Evolutionary conservation across 2,113 vertebrate species (phyloP).

Genomic region (Myotis brandtii): DNA sequence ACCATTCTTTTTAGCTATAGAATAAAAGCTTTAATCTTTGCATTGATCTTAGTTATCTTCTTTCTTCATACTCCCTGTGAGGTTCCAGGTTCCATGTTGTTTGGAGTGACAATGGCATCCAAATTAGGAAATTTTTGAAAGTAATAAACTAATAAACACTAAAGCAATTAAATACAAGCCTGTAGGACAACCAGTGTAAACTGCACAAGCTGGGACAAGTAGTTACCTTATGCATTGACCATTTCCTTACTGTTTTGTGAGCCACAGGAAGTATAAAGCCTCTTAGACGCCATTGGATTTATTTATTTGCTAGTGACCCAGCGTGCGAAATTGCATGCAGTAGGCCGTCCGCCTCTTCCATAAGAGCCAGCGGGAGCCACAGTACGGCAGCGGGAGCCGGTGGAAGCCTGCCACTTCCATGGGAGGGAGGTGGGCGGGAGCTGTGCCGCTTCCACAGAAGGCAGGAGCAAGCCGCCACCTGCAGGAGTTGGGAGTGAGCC

Average conservation of each 20-base stretch:
- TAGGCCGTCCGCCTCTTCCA: too few species aligned
- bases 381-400: too few species aligned
- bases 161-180: background rate
- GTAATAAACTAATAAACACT: background rate
- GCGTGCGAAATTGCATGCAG: too few species aligned
- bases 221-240: background rate
- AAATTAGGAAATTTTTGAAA: background rate
- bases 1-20: background rate
- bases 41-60: background rate
- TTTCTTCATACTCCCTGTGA: background rate
- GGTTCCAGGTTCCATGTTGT: background rate
- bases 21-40: background rate
- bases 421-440: too few species aligned
- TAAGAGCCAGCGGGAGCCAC: too few species aligned
- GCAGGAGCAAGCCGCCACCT: too few species aligned
- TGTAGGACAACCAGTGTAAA: background rate
- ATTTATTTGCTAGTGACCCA: background rate
- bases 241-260: background rate
- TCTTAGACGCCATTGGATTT: background rate
- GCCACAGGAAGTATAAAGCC: too few species aligned
- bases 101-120: background rate
- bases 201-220: background rate
- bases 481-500: too few species aligned
- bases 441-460: too few species aligned
- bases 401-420: too few species aligned